Percentiles rank a stretch among this genome's conserved stretches.
These are phyloP conservation scores for Oreotrochilus melanogaster DNA, from an alignment of 2,113 vertebrate species.

Conservation along the genomic window DNA sequence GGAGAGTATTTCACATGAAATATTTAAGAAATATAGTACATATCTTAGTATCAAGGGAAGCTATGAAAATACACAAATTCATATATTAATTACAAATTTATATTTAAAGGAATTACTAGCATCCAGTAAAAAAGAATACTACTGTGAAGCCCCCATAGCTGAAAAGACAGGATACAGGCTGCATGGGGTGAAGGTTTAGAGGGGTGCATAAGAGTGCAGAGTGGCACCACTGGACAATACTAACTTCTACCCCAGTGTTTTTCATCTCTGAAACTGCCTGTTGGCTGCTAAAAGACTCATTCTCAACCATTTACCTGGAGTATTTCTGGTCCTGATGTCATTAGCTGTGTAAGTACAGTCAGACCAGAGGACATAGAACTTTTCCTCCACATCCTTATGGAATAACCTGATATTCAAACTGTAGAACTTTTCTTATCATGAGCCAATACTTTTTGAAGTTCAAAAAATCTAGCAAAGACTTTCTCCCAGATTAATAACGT, in stretches of 20 bases:
- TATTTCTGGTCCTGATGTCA: neutral
- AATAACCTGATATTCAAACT: neutral
- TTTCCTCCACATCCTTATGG: neutral
- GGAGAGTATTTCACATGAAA: neutral
- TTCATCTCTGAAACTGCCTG: neutral
- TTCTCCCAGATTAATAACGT: neutral
- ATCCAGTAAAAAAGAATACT: neutral
- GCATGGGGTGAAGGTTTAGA: neutral
- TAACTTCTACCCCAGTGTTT: neutral
- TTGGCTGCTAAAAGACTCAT: neutral
- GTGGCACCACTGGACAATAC: neutral
- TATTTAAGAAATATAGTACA: neutral
- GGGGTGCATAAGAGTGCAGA: rapidly evolving
- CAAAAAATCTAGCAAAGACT: neutral
- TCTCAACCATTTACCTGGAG: neutral
- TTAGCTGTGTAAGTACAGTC: neutral
- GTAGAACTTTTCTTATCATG: neutral
- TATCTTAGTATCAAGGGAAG: neutral
- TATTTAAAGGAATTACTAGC: neutral
- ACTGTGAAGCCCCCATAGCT: rapidly evolving
- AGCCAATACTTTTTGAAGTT: neutral
- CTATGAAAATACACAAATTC: neutral
- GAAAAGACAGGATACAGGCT: neutral
- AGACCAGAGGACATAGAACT: neutral
- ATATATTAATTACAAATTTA: neutral